phyloP scores from a whole-genome alignment of 2,797 vertebrate genomes.

The Pseudomugil tenellus region DNA sequence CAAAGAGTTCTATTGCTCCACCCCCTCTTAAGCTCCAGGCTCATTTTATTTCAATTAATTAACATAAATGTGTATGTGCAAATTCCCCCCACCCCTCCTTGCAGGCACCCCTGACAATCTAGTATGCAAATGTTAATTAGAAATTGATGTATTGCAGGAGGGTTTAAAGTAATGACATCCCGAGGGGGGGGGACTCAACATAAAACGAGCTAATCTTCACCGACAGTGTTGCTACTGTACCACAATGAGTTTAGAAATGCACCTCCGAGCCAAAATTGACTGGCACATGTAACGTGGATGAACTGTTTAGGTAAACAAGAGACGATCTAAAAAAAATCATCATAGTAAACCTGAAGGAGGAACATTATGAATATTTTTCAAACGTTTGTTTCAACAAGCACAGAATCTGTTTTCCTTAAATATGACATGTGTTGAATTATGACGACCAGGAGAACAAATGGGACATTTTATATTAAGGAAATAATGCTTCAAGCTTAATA shows the following conservation, averaged over 20 bases:
- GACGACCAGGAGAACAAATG: background rate
- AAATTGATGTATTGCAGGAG: conserved; percentile 79
- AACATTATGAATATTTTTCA: conserved; percentile 25
- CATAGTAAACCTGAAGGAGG: conserved; percentile 22
- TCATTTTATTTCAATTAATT: conserved; percentile 78
- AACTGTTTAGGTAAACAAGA: conserved; percentile 46
- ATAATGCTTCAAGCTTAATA: background rate
- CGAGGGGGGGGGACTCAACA: conserved; percentile 51
- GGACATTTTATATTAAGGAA: background rate
- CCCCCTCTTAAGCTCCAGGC: conserved; percentile 59
- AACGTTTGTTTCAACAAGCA: conserved; percentile 4
- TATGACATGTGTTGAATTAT: background rate
- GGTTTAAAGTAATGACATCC: conserved; percentile 79
- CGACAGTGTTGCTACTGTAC: conserved; percentile 50
- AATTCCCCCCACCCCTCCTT: conserved; percentile 20
- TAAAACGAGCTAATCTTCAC: conserved; percentile 56
- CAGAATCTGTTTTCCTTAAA: conserved; percentile 1
- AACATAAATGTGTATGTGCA: conserved; percentile 65
- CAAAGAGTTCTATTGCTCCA: conserved; percentile 52
- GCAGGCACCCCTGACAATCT: conserved; percentile 54
- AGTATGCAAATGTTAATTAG: conserved; percentile 82
- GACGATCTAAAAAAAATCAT: conserved; percentile 38
- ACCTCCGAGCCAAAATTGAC: conserved; percentile 45
- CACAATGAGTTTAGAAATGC: conserved; percentile 53
- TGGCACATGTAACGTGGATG: conserved; percentile 18